Base-by-base conservation (phyloP, 1,140 invertebrate genomes). In the Drosophila navojoa region DNA sequence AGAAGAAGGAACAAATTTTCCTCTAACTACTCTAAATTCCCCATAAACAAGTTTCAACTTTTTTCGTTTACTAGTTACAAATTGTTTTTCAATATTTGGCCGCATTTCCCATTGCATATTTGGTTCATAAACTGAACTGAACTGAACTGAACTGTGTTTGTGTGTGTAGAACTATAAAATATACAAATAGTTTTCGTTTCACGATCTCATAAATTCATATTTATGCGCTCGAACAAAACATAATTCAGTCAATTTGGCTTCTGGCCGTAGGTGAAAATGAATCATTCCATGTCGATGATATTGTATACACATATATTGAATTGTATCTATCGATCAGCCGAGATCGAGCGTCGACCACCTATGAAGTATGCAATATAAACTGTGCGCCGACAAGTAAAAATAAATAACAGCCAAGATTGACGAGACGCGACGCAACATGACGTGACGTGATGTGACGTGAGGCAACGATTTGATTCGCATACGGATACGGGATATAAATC, bases 291-390 rank as follows among this genome's bases (percentile, higher is more conserved):
- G 45, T 54, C n/a, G n/a, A 29, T 47, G 40, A 19, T 19, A 69
- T 82, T 79, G 19, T 22, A 22, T 22, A 22, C 19, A 22, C 19
- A 22, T 22, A 22, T 22, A 22, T 78, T 72, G 71, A 77, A 79
- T 74, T 71, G 76, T 71, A 52, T 61, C 49, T 68, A 52, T 66
- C 54, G 58, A 63, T 50, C 50, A 25, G 29, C n/a, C 47, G 19
- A n/a, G 29, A 7, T 22, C 49, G 25, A 52, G 6, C 63, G 81
- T 81, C 82, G 81, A 87, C 82, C 82, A 87, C 82, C 82, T 74
- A 87, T 77, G 82, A 87, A 87, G 82, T 87, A 87, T 79, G 84
- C 79, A 87, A 89, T 79, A 87, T 87, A 89, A 87, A 89, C 79
- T 85, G 57, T 71, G 64, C 27, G 61, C 64, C 53, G 81, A 87